A percentile compares a stretch with the other conserved stretches of the same genome.
Conservation (phyloP, 2,113 vertebrate genomes). For the Cygnus atratus region DNA sequence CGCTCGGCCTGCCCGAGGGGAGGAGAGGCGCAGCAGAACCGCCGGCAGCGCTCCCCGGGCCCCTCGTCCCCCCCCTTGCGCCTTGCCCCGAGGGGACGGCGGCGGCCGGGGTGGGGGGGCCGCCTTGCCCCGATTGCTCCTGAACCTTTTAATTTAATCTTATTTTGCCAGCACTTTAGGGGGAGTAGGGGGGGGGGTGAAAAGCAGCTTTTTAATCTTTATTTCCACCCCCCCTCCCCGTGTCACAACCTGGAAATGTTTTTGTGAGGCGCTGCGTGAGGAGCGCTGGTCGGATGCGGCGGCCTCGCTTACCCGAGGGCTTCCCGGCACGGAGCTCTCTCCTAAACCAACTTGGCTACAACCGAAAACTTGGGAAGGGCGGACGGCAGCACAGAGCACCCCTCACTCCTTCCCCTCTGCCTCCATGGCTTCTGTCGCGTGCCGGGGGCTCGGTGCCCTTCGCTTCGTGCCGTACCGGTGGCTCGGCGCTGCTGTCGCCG, state of each 20-base stretch:
- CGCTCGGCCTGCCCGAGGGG: slow-evolving; percentile 21
- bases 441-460: not conserved
- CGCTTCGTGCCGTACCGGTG: not conserved
- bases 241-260: too few species aligned
- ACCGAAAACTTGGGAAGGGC: not conserved
- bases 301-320: not conserved
- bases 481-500: too few species aligned
- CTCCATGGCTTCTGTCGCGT: too few species aligned
- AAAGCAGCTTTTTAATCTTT: not conserved
- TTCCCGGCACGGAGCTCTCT: too few species aligned
- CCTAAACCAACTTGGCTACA: not conserved
- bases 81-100: too few species aligned
- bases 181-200: not conserved
- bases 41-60: not conserved
- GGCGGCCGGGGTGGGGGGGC: too few species aligned
- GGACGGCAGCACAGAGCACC: not conserved
- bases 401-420: too few species aligned
- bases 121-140: too few species aligned
- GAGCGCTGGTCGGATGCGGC: not conserved
- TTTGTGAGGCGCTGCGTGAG: too few species aligned
- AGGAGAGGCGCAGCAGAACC: not conserved
- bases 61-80: too few species aligned
- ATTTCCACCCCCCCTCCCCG: not conserved
- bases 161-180: too few species aligned
- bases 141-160: too few species aligned